These are phyloP conservation scores for Athalia cordata DNA, from an alignment of 2,888 invertebrate species.

Conservation along the genomic window DNA sequence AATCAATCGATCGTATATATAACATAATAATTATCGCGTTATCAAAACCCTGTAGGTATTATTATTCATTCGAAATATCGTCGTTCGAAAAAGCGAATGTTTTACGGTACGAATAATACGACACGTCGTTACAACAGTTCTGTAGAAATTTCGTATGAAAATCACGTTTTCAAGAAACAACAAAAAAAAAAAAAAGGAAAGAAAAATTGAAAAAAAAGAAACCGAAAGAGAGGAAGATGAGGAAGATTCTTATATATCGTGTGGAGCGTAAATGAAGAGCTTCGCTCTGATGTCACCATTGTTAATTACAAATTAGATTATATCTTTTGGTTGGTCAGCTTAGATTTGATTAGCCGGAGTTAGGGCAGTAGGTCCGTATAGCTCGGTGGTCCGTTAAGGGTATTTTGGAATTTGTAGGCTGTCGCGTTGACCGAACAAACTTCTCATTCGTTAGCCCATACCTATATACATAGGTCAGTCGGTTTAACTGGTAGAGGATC, in stretches of 20 bases:
- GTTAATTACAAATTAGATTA: constrained; percentile 24
- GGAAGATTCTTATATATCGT: not conserved
- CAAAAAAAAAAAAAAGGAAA: too few relatives aligned
- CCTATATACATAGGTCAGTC: not conserved
- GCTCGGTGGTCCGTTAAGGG: too few relatives aligned
- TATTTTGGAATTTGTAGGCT: constrained; percentile 11
- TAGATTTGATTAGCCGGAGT: constrained; percentile 27
- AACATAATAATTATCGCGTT: not conserved
- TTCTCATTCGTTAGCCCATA: constrained; percentile 9
- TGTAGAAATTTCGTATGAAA: too few relatives aligned
- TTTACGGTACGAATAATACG: too few relatives aligned
- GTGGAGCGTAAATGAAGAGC: not conserved
- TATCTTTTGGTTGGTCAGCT: constrained; percentile 5
- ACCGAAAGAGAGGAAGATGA: too few relatives aligned
- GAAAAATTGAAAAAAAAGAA: too few relatives aligned
- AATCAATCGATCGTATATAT: not conserved
- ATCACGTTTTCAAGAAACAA: too few relatives aligned
- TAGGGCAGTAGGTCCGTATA: not conserved
- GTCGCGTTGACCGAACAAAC: not conserved
- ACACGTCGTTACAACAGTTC: too few relatives aligned
- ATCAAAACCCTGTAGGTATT: too few relatives aligned
- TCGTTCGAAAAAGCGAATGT: too few relatives aligned
- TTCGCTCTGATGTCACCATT: not conserved
- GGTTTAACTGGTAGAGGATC: too few relatives aligned
- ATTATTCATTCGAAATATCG: too few relatives aligned